Percentiles rank a stretch among this genome's conserved stretches.
These are phyloP conservation scores for Hemitrygon akajei DNA, from an alignment of 2,797 vertebrate genomes.

Conservation along the genomic window DNA sequence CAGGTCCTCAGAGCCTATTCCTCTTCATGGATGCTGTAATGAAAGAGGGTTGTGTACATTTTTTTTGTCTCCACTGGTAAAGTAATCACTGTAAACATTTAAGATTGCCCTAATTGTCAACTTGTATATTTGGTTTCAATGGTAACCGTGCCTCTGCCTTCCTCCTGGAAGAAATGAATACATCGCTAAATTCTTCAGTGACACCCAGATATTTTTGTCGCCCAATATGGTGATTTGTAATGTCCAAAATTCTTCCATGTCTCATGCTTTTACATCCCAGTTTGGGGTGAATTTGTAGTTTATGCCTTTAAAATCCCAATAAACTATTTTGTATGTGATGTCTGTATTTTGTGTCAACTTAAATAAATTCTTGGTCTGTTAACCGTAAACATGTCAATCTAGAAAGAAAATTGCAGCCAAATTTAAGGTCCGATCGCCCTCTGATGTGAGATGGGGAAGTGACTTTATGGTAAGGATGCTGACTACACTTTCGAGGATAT, in stretches of 20 bases:
- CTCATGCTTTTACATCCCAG: slow-evolving; percentile 27
- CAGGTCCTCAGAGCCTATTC: neutral
- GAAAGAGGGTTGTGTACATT: slow-evolving; percentile 26
- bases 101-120: slow-evolving; percentile 15
- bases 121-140: slow-evolving; percentile 30
- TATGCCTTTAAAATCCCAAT: slow-evolving; percentile 39
- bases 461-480: neutral
- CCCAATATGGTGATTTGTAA: slow-evolving; percentile 28
- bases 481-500: neutral
- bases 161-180: slow-evolving; percentile 1
- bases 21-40: neutral
- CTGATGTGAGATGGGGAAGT: neutral
- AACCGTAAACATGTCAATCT: neutral
- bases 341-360: slow-evolving; percentile 5
- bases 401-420: neutral
- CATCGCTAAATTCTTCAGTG: slow-evolving; percentile 15
- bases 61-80: neutral
- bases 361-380: neutral
- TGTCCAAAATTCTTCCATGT: slow-evolving; percentile 24
- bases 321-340: slow-evolving; percentile 42
- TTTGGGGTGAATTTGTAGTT: slow-evolving; percentile 40
- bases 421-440: too few relatives aligned
- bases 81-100: slow-evolving; percentile 18
- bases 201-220: neutral
- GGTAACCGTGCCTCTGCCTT: slow-evolving; percentile 13